Conservation (phyloP, 2,797 vertebrate genomes). For the Molothrus ater region DNA sequence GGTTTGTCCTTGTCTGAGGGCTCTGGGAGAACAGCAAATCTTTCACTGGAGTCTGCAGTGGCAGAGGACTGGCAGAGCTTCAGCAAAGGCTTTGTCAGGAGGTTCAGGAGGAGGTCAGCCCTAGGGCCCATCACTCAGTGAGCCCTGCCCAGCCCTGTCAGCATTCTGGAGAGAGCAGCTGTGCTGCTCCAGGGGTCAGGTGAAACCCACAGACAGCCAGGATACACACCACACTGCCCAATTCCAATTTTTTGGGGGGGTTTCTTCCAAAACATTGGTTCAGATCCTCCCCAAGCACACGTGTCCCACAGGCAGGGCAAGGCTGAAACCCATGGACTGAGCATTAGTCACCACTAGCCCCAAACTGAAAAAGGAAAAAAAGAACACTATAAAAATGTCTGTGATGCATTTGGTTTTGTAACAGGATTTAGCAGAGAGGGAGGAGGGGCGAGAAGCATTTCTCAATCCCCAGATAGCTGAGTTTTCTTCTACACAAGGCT, state of each 20-base stretch:
- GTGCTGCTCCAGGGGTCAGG: neutral
- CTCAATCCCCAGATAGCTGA: neutral
- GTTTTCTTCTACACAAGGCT: neutral
- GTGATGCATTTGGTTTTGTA: slow-evolving; percentile 20
- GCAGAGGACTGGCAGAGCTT: neutral
- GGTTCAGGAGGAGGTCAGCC: slow-evolving; percentile 20
- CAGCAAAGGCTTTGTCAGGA: neutral
- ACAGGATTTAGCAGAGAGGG: neutral
- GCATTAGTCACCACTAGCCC: neutral
- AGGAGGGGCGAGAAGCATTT: neutral
- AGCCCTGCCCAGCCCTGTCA: slow-evolving; percentile 11
- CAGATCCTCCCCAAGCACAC: neutral
- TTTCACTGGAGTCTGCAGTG: neutral
- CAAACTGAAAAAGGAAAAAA: neutral
- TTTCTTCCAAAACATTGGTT: neutral
- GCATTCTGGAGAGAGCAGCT: neutral
- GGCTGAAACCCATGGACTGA: neutral
- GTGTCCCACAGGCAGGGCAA: neutral
- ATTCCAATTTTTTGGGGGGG: accelerated
- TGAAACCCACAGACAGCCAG: slow-evolving; percentile 19
- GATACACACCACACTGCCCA: neutral
- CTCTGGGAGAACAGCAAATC: neutral
- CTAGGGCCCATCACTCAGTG: neutral
- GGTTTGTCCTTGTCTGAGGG: neutral
- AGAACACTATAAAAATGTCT: neutral